Evolutionary conservation across 1,140 invertebrate genomes (phyloP), one percentile per base, ranked within the genome.

Genomic region (Drosophila quadrilineata): DNA sequence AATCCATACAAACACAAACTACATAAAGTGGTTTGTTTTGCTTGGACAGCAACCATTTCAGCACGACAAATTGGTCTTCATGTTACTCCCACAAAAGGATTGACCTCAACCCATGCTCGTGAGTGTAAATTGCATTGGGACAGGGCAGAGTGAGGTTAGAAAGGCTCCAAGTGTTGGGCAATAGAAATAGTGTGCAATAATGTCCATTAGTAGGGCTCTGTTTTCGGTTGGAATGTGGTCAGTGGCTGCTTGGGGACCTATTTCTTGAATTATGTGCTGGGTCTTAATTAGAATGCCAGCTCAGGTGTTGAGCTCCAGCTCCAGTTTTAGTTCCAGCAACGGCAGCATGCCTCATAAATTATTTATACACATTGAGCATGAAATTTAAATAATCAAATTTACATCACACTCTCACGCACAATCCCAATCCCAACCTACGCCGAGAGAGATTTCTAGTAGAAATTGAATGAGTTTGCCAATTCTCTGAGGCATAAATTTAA

Each of bases 361-460:
- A 84, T 85, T 65, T 68, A 84, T 84, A 46, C 21, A 65, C 77
- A 71, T 66, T 70, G 69, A 73, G 46, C 71, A 67, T 70, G 58
- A 74, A 84, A 84, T 85, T 85, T 84, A 84, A 77, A 85, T 84
- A 84, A 84, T 85, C 74, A 79, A 85, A 85, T 79, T 41, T 40
- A 67, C 52, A 52, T 49, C 63, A 40, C 16, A 46, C 48, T 64
- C 35, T 24, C 28, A 33, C 24, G 21, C 29, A 26, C 43, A 50
- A 21, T 16, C 8, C 2, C 19, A 36, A 10, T 22, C 24, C 6
- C 19, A 2, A 19, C n/a, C 29, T 28, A 31, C 6, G 19, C 14
- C n/a, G 14, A 31, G 12, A 46, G 41, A 36, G n/a, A 33, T 5
- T 24, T 50, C 9, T n/a, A 14, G n/a, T 35, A 21, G 31, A 28